phyloP scores from a whole-genome alignment of 2,113 vertebrate species.

The Pithys albifrons region DNA sequence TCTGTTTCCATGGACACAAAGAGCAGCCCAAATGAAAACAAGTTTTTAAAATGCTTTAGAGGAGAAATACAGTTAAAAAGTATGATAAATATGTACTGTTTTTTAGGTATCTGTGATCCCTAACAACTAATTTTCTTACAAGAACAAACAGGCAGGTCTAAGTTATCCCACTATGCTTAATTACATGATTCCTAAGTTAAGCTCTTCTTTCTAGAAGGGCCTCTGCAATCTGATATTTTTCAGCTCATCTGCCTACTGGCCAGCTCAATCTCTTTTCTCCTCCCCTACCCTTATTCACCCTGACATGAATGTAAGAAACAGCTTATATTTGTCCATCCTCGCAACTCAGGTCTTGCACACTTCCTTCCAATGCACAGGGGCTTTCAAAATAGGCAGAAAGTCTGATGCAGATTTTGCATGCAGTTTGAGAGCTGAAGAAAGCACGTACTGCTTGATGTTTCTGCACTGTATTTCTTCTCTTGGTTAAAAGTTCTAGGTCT shows the following conservation, averaged over 20 bases:
- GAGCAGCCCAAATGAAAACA: not conserved
- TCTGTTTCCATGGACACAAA: constrained; percentile 74
- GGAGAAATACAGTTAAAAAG: not conserved
- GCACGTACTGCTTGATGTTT: not conserved
- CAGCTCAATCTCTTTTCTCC: not conserved
- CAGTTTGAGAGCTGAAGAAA: not conserved
- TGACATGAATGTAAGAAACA: not conserved
- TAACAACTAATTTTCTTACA: not conserved
- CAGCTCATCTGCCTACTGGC: not conserved
- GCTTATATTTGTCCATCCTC: not conserved
- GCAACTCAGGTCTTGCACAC: not conserved
- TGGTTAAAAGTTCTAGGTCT: not conserved
- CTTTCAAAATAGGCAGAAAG: not conserved
- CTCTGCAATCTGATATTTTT: not conserved
- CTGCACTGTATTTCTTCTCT: not conserved
- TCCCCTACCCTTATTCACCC: not conserved
- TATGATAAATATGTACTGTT: not conserved
- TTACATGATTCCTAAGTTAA: not conserved
- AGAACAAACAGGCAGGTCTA: not conserved
- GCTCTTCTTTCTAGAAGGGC: not conserved
- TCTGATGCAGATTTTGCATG: not conserved
- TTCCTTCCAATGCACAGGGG: not conserved
- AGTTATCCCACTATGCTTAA: not conserved
- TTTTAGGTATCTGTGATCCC: not conserved
- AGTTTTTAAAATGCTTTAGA: not conserved